Percentiles rank a stretch among this genome's conserved stretches.
Evolutionary conservation across 2,888 invertebrate genomes (phyloP).

Genomic region (Euspilapteryx auroguttella): DNA sequence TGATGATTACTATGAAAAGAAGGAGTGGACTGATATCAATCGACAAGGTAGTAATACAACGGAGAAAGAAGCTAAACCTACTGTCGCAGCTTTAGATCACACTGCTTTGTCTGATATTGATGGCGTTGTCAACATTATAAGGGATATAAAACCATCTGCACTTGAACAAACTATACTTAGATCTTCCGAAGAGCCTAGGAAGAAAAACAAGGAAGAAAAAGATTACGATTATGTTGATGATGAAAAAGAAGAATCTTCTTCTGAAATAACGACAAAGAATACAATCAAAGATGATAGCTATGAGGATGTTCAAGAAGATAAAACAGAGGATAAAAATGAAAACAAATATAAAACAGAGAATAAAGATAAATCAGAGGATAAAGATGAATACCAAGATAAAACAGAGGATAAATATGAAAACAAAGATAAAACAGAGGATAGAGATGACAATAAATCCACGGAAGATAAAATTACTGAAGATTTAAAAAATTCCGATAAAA

Average conservation of each 20-base stretch:
- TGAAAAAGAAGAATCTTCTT: background rate
- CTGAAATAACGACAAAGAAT: background rate
- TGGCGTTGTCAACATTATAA: slow-evolving; percentile 33
- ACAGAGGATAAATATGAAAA: slow-evolving; percentile 4
- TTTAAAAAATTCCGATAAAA: too few species aligned
- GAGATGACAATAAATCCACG: slow-evolving; percentile 6
- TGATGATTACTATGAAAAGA: slow-evolving; percentile 39
- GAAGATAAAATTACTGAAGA: slow-evolving; percentile 6
- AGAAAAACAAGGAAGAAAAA: slow-evolving; percentile 2
- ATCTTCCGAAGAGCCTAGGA: background rate
- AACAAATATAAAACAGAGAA: slow-evolving; percentile 1
- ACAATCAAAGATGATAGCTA: background rate
- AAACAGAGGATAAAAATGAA: slow-evolving; percentile 4
- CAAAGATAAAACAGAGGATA: background rate
- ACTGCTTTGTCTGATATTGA: slow-evolving; percentile 31
- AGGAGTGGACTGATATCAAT: slow-evolving; percentile 36
- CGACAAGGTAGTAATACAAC: slow-evolving; percentile 14
- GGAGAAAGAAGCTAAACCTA: slow-evolving; percentile 6
- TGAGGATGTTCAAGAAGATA: slow-evolving; percentile 6
- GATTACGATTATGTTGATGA: background rate
- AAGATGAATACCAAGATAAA: slow-evolving; percentile 8
- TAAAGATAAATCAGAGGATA: slow-evolving; percentile 3
- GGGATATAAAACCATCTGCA: slow-evolving; percentile 14
- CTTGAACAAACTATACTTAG: slow-evolving; percentile 11
- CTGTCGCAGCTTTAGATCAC: slow-evolving; percentile 13